Evolutionary conservation across 1,140 invertebrate genomes (phyloP), one percentile per base, ranked within the genome.

Genomic region (Drosophila repletoides): DNA sequence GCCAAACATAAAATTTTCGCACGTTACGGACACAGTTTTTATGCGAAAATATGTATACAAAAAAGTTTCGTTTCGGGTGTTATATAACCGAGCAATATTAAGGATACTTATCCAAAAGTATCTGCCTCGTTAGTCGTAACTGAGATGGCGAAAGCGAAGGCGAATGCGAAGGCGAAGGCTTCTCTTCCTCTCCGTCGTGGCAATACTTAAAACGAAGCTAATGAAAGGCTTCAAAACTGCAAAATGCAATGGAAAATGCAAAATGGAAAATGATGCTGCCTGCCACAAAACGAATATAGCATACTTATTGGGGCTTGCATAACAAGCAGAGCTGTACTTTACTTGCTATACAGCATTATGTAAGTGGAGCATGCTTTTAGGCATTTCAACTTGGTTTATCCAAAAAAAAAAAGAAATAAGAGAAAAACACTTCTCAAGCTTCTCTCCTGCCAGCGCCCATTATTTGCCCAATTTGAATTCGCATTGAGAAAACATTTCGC

Each of bases 381-480:
- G 55, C 45, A 52, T 40, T 67, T 19, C 6, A 29, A 45, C 41
- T 41, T 26, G 19, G 14, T 28, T n/a, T n/a, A n/a, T n/a, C n/a
- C n/a, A n/a, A n/a, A n/a, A n/a, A n/a, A n/a, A n/a, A n/a, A n/a
- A n/a, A n/a, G n/a, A n/a, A n/a, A n/a, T n/a, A n/a, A n/a, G n/a
- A n/a, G n/a, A n/a, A n/a, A 29, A 33, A 10, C 10, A 40, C 24
- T 31, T 46, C 33, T 34, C 22, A 43, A 12, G 10, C 21, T 14
- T 61, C 17, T 19, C 10, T 36, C 6, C 15, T n/a, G 24, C 22
- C 7, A 10, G 10, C 14, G 21, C 29, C 60, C 61, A 71, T 74
- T 71, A 74, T 74, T 74, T 66, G 71, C 41, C 67, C 71, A 74
- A 74, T 73, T 73, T 73, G 48, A 70, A 70, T 70, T 59, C 52